These are phyloP conservation scores for Onychomys leucogaster DNA, from an alignment of 2,797 vertebrate genomes.

Conservation along the genomic window DNA sequence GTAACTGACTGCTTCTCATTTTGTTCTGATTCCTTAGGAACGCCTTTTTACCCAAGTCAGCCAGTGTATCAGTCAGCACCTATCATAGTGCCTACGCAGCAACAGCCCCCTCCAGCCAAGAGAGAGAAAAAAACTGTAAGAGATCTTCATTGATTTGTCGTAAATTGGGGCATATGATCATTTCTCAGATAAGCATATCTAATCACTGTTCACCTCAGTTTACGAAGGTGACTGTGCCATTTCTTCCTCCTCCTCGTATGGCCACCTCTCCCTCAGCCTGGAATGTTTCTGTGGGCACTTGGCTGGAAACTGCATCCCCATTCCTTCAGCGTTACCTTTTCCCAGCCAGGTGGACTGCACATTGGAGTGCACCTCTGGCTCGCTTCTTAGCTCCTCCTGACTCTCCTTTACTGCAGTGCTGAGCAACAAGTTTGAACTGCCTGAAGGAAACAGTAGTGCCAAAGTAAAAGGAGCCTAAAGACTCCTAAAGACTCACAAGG, in stretches of 20 bases:
- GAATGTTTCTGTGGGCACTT: neutral
- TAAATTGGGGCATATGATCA: constrained; percentile 35
- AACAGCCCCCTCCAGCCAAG: constrained; percentile 94
- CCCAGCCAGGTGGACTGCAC: neutral
- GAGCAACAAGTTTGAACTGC: neutral
- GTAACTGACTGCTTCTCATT: constrained; percentile 52
- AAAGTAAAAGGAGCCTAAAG: neutral
- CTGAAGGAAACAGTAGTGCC: neutral
- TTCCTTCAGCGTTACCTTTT: neutral
- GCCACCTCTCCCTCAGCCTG: neutral
- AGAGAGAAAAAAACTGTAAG: constrained; percentile 98
- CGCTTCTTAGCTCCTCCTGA: constrained; percentile 6
- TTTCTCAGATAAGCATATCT: constrained; percentile 21
- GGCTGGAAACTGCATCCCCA: neutral
- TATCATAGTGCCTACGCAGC: constrained; percentile 99
- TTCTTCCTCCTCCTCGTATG: constrained; percentile 23
- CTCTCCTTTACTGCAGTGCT: neutral
- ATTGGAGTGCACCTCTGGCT: neutral
- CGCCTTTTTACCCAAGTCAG: constrained; percentile 96
- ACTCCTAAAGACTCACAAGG: constrained; percentile 3
- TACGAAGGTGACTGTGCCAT: neutral
- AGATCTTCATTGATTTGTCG: neutral
- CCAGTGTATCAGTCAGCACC: constrained; percentile 95
- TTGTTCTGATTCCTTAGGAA: constrained; percentile 87
- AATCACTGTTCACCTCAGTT: constrained; percentile 43